Conservation (phyloP, 2,797 vertebrate species). For the Sebastes matsubarae region DNA sequence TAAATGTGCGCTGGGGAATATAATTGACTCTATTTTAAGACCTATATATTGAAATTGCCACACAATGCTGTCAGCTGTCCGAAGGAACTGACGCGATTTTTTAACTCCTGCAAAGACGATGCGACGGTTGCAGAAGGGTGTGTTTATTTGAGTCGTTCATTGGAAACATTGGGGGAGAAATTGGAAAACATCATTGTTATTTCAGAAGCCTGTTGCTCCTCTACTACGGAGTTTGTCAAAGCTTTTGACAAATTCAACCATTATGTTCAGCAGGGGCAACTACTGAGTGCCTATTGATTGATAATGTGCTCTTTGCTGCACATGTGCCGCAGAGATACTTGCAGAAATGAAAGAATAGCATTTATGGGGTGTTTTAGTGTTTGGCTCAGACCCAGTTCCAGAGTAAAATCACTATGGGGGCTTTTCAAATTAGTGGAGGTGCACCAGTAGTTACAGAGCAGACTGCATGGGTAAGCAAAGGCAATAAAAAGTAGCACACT, state of each 20-base stretch:
- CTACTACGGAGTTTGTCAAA: not conserved
- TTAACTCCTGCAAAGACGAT: not conserved
- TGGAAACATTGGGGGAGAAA: not conserved
- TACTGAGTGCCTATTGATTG: not conserved
- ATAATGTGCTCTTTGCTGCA: not conserved
- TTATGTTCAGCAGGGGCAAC: not conserved
- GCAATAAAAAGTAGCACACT: not conserved
- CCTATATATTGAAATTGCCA: not conserved
- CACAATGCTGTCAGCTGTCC: not conserved
- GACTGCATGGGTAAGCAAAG: not conserved
- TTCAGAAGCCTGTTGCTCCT: not conserved
- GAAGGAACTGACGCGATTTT: not conserved
- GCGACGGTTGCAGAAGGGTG: not conserved
- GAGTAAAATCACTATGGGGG: constrained; percentile 6
- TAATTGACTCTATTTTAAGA: not conserved
- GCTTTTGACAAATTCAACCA: not conserved
- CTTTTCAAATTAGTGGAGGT: constrained; percentile 14
- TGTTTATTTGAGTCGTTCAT: not conserved
- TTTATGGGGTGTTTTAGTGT: not conserved
- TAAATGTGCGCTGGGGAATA: not conserved
- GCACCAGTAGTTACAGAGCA: not conserved
- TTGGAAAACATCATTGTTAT: not conserved
- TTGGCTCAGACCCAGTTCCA: not conserved
- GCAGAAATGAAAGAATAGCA: constrained; percentile 1
- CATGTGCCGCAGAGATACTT: not conserved